phyloP scores from a whole-genome alignment of 2,797 vertebrate species.

The Poecilia velifera region DNA sequence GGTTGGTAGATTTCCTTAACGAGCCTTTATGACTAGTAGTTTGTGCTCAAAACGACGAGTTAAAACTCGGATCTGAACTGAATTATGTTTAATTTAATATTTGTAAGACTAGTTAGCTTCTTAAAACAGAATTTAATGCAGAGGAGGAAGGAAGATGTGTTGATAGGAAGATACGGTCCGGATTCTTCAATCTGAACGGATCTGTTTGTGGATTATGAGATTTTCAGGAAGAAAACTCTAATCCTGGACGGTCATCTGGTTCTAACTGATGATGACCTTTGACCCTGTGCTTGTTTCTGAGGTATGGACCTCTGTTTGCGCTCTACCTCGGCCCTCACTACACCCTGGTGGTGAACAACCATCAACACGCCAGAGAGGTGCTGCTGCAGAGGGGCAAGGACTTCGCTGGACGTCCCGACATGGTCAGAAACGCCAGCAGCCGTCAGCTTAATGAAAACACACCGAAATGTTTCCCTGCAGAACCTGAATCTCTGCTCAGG shows the following conservation, averaged over 20 bases:
- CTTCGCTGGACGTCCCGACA: constrained; percentile 80
- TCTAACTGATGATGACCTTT: not conserved
- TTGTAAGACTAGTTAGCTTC: not conserved
- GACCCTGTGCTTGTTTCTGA: constrained; percentile 3
- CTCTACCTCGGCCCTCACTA: constrained; percentile 76
- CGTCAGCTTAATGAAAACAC: not conserved
- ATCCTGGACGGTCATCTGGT: not conserved
- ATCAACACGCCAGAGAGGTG: constrained; percentile 73
- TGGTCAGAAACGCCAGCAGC: constrained; percentile 65
- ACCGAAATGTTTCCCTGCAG: not conserved
- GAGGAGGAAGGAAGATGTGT: not conserved
- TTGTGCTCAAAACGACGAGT: no score
- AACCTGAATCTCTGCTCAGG: not conserved
- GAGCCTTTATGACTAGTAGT: no score
- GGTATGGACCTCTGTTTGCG: constrained; percentile 72
- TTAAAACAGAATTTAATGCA: not conserved
- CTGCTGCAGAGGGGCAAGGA: constrained; percentile 76
- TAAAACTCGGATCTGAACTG: no score
- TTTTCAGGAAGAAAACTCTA: not conserved
- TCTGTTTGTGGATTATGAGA: not conserved
- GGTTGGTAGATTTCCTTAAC: no score
- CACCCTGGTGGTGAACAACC: constrained; percentile 77
- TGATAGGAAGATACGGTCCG: no score
- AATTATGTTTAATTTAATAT: not conserved
- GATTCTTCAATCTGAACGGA: not conserved